Evolutionary conservation across 2,113 vertebrate genomes (phyloP), one percentile per base, ranked within the genome.

Genomic region (Rallus limicola): DNA sequence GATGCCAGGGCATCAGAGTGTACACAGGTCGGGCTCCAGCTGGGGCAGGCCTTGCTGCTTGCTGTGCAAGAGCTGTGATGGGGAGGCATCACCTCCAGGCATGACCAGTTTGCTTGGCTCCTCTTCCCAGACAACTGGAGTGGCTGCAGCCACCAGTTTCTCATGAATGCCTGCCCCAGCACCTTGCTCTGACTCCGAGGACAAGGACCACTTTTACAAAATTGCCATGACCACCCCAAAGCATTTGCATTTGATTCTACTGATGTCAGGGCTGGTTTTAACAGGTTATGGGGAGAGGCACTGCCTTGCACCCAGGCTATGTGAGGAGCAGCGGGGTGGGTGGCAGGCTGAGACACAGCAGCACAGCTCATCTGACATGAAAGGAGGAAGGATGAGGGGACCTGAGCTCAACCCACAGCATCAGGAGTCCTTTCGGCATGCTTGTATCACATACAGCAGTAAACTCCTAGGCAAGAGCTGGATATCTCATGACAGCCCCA

Each of bases 91-190:
- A 9, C 9, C 75, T 33, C 56, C 12, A 20, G 46, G 40, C 70
- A 53, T 1, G 0, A 26, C 33, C 9, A 1, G 1, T 19, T n/a
- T 38, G 33, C 36, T 50, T 0, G 0, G 13, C 40, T 86, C 50
- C 52, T 46, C 1, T 26, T 20, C 42, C 52, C 62, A 59, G 62
- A 48, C 33, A 38, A 12, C 12, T 10, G 11, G 9, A 2, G 5
- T 0, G 1, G 89, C 86, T 50, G 76, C 42, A 72, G 80, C 53
- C 59, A 46, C 23, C 28, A 4, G n/a, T 42, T 68, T 58, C 23
- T 91, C 55, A 36, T 1, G 1, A 36, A 44, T 8, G 33, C 19
- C 10, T 69, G 58, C 34, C 8, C 29, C 68, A 65, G 34, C 38
- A 28, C 28, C 67, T 36, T 34, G 12, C 19, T 77, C 56, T 34